Conservation (phyloP, 2,113 vertebrate species). For the Bostrychus sinensis region DNA sequence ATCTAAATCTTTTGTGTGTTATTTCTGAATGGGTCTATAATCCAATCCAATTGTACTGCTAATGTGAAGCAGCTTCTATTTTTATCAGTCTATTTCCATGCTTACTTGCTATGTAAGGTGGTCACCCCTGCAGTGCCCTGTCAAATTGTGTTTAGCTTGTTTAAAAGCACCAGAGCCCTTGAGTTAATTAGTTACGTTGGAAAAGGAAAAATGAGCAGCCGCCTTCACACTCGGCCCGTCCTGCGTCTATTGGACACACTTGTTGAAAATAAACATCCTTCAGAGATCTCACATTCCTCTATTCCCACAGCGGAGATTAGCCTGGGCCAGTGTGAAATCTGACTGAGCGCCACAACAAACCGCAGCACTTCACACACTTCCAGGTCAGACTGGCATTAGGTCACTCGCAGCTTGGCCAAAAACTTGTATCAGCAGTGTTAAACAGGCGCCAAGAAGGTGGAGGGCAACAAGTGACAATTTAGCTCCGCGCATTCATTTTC, state of each 20-base stretch:
- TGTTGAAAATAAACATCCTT: slow-evolving; percentile 26
- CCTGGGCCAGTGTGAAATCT: slow-evolving; percentile 23
- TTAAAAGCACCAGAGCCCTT: not conserved
- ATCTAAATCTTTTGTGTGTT: no score
- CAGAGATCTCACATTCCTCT: slow-evolving; percentile 43
- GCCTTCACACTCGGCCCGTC: not conserved
- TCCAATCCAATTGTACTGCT: no score
- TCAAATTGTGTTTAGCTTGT: not conserved
- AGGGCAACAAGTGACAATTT: no score
- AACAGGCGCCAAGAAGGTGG: no score
- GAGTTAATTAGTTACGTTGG: slow-evolving; percentile 6
- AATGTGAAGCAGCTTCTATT: no score
- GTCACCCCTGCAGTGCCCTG: no score
- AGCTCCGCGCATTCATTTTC: no score
- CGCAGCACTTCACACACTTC: not conserved
- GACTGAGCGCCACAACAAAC: slow-evolving; percentile 1
- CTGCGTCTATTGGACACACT: slow-evolving; percentile 6
- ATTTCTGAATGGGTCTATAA: no score
- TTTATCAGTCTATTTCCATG: not conserved
- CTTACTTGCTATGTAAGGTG: not conserved
- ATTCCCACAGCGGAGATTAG: slow-evolving; percentile 39
- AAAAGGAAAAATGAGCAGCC: not conserved
- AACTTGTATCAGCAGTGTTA: not conserved
- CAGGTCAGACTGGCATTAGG: slow-evolving; percentile 13
- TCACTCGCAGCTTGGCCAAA: not conserved